Conservation (phyloP, 2,113 vertebrate species). For the Ptychochromis oligacanthus region DNA sequence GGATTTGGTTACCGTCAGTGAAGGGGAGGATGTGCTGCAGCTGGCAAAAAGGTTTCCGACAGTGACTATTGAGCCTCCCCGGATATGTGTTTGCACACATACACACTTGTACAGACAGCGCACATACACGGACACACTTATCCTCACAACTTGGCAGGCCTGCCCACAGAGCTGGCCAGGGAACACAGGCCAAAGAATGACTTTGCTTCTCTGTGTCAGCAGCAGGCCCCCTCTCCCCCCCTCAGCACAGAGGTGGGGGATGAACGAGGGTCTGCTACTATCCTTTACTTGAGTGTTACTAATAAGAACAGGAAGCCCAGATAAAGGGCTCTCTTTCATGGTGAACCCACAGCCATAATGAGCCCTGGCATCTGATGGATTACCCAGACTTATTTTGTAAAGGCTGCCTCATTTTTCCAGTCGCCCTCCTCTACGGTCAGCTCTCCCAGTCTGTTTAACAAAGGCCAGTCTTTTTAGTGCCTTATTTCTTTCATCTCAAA, state of each 20-base stretch:
- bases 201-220: conserved; percentile 58
- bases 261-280: conserved; percentile 32
- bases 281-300: conserved; percentile 54
- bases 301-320: conserved; percentile 73
- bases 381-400: conserved; percentile 67
- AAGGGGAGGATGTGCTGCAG: conserved; percentile 59
- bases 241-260: conserved; percentile 32
- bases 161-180: conserved; percentile 29
- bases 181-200: conserved; percentile 53
- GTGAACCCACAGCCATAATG: conserved; percentile 69
- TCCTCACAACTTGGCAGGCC: conserved; percentile 58
- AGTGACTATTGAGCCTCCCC: conserved; percentile 34
- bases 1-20: conserved; percentile 34
- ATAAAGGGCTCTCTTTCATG: conserved; percentile 69
- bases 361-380: conserved; percentile 76
- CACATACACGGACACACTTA: conserved; percentile 26
- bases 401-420: conserved; percentile 68
- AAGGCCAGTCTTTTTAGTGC: conserved; percentile 50
- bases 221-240: background rate
- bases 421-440: conserved; percentile 36
- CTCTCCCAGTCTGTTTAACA: conserved; percentile 52
- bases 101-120: background rate
- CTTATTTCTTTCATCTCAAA: conserved; percentile 46
- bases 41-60: conserved; percentile 61
- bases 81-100: conserved; percentile 29